Evolutionary conservation across 2,797 vertebrate species (phyloP), one percentile per base, ranked within the genome.

Genomic region (Melanotaenia pygmaea): DNA sequence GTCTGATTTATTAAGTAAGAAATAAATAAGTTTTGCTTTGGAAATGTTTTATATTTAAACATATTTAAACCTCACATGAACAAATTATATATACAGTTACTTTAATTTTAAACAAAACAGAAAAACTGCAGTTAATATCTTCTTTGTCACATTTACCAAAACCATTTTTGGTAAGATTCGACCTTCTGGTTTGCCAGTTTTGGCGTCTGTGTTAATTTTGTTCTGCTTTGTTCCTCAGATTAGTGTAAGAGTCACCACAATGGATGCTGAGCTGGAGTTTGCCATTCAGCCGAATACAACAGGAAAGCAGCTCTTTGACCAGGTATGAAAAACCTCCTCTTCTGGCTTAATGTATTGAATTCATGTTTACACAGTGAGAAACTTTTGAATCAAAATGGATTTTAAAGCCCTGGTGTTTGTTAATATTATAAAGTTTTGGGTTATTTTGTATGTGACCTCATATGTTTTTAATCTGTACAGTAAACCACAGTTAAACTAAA

Each of bases 221-320:
- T 62, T 37, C 63, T 68, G 13, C 20, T 83, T 13, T 84, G 65
- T 40, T 60, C 67, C 43, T 77, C 84, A 99, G 98, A 96, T 99
- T 86, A 99, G 97, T 2, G 97, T 99, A 64, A 95, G 97, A 76
- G 98, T 99, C 77, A 98, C 96, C 89, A 99, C 97, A 43, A 97
- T 99, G 98, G 98, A 99, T 76, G 98, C 98, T 3, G 98, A 99
- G 91, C 93, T 99, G 95, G 98, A 99, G 92, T 99, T 99, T 24
- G 97, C 98, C 92, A 99, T 99, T 94, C 97, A 99, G 93, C 97
- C 97, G 47, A 99, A 96, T 65, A 99, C 98, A 64, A 99, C 97
- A 34, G 98, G 98, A 67, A 99, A 99, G 70, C 98, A 99, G 88
- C 95, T 99, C 30, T 99, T 99, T 86, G 98, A 99, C 85, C 98